Percentiles rank a stretch among this genome's conserved stretches.
These are phyloP conservation scores for Ciconia boyciana DNA, from an alignment of 2,113 vertebrate genomes.

Conservation along the genomic window DNA sequence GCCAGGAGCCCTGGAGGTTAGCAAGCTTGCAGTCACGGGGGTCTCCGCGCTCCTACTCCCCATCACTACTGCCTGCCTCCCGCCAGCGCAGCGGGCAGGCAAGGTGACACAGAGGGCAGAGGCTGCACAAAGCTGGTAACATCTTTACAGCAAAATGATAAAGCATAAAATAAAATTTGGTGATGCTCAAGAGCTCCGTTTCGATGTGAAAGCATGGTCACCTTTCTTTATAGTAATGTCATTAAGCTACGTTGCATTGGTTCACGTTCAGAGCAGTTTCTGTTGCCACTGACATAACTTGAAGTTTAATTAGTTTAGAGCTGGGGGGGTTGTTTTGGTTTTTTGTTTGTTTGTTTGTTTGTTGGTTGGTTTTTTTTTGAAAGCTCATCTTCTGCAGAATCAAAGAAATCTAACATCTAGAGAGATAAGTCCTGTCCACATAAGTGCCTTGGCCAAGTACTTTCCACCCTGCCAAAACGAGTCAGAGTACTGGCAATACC, in stretches of 20 bases:
- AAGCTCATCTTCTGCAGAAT: neutral
- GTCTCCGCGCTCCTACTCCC: neutral
- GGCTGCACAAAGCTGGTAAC: neutral
- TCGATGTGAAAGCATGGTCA: rapidly evolving
- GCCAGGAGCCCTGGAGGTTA: neutral
- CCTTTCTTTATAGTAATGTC: neutral
- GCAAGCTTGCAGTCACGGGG: rapidly evolving
- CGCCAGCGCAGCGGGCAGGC: rapidly evolving
- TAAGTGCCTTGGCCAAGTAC: neutral
- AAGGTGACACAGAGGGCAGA: neutral
- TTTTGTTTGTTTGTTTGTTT: no score
- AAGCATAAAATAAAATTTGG: neutral
- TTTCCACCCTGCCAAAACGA: neutral
- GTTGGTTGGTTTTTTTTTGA: neutral
- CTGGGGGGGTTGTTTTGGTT: no score
- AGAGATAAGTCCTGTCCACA: neutral
- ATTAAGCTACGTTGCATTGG: rapidly evolving
- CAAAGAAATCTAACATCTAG: neutral
- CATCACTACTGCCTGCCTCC: neutral
- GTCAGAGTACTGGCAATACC: neutral
- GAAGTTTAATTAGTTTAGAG: neutral
- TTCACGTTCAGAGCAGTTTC: neutral
- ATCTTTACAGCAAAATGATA: neutral
- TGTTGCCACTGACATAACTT: neutral
- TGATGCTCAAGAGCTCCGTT: neutral